Conservation (phyloP, 53 echinoderm and acorn worm genomes). For the Holothuria scabra region DNA sequence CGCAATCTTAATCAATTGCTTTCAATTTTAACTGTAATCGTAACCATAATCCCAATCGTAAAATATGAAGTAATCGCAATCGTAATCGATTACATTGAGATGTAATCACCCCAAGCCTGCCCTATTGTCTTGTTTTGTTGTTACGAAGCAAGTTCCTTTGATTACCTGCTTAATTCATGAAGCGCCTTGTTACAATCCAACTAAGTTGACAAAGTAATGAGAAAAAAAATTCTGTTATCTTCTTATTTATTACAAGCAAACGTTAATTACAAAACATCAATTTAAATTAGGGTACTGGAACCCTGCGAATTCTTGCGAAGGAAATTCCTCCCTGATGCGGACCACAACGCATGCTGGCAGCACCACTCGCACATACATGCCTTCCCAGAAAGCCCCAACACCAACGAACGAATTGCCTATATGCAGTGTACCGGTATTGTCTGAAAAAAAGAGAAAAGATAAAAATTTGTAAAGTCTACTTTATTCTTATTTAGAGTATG, state of each 20-base stretch:
- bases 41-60: no score
- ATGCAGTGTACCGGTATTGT: conserved; percentile 31
- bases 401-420: conserved; percentile 43
- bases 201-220: no score
- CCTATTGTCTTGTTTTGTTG: no score
- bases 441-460: conserved; percentile 13
- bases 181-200: no score
- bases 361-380: conserved; percentile 38
- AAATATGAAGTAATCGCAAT: no score
- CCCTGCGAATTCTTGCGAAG: conserved; percentile 22
- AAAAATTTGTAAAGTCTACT: background rate
- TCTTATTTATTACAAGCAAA: conserved; percentile 1
- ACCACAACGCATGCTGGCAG: conserved; percentile 28
- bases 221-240: background rate
- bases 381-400: conserved; percentile 45
- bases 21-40: no score
- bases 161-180: no score
- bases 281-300: conserved; percentile 21
- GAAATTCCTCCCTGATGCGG: conserved; percentile 3
- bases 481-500: no score
- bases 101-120: no score
- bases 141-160: no score
- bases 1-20: no score
- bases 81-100: no score
- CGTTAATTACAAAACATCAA: background rate